These are phyloP conservation scores for Seriola rivoliana DNA, from an alignment of 2,113 vertebrate genomes.

Conservation along the genomic window DNA sequence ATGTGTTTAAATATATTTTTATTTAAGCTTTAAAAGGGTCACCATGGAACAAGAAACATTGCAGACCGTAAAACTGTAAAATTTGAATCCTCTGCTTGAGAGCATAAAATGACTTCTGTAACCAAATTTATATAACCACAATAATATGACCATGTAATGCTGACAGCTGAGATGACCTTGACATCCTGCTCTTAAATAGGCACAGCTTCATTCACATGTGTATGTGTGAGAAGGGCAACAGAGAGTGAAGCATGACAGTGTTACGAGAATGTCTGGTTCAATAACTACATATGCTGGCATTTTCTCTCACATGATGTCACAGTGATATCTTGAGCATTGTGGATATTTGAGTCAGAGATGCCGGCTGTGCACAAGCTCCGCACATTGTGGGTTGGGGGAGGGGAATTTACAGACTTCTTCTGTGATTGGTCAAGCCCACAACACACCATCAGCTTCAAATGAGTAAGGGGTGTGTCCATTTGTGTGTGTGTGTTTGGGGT, in stretches of 20 bases:
- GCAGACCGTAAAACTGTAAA: not conserved
- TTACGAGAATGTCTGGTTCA: not conserved
- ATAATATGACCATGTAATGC: too few relatives aligned
- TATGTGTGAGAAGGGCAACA: not conserved
- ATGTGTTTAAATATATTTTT: not conserved
- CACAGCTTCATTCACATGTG: not conserved
- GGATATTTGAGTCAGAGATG: constrained; percentile 26
- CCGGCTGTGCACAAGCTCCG: constrained; percentile 37
- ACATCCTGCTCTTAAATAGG: not conserved
- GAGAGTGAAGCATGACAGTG: not conserved
- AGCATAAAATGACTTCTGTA: not conserved
- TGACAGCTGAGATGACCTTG: constrained; percentile 28
- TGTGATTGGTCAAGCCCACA: constrained; percentile 77
- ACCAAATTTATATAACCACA: not conserved
- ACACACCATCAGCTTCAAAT: constrained; percentile 78
- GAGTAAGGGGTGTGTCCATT: constrained; percentile 53
- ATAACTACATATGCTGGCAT: not conserved
- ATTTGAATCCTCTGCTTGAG: not conserved
- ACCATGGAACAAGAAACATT: not conserved
- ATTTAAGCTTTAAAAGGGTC: not conserved
- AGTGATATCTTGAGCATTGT: constrained; percentile 18
- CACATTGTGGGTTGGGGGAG: constrained; percentile 20
- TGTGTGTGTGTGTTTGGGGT: constrained; percentile 9
- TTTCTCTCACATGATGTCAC: constrained; percentile 1
- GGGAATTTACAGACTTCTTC: not conserved